phyloP scores from a whole-genome alignment of 1,140 invertebrate genomes.

The Heterodera schachtii region DNA sequence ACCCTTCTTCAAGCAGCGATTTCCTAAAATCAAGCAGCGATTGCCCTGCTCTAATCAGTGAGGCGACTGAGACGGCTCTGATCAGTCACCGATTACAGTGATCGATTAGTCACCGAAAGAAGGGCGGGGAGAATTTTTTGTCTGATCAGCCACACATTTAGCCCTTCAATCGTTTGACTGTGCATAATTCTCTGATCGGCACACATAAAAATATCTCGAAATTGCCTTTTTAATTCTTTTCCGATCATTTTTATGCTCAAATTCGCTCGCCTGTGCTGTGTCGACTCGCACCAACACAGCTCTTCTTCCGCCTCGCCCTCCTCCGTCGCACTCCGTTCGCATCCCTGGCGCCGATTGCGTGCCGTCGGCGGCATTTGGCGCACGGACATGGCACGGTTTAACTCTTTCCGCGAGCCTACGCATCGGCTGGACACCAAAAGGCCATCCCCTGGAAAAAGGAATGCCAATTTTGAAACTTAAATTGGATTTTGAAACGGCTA shows the following conservation, averaged over 20 bases:
- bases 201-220: too few relatives aligned
- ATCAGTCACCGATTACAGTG: too few relatives aligned
- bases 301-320: neutral
- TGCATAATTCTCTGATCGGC: too few relatives aligned
- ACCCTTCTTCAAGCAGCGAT: neutral
- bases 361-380: neutral
- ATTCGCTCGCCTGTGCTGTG: neutral
- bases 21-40: neutral
- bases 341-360: neutral
- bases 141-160: too few relatives aligned
- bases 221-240: too few relatives aligned
- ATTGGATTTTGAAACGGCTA: too few relatives aligned
- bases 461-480: too few relatives aligned
- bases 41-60: too few relatives aligned
- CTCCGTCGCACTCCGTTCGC: neutral
- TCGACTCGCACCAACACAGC: slow-evolving; percentile 6
- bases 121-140: too few relatives aligned
- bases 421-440: neutral
- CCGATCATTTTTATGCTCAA: neutral
- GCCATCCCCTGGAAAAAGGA: neutral
- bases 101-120: too few relatives aligned
- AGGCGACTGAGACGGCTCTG: too few relatives aligned
- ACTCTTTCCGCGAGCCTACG: neutral
- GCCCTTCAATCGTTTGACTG: too few relatives aligned
- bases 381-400: neutral